phyloP scores from a whole-genome alignment of 2,113 vertebrate genomes.

The Gracilinanus agilis region DNA sequence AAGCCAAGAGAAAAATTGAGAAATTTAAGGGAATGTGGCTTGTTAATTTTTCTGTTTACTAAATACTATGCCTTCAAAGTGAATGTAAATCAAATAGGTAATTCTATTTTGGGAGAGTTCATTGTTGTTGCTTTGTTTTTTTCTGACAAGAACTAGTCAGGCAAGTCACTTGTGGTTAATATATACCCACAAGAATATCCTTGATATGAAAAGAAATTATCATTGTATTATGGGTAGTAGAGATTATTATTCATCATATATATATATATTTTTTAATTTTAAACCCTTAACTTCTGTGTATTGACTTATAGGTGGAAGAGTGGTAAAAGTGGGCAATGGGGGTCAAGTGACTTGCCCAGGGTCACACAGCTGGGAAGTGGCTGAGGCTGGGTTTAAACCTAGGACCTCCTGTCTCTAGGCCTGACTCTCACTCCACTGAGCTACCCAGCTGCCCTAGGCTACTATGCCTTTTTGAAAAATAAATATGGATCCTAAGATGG shows the following conservation, averaged over 20 bases:
- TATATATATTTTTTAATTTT: too few relatives aligned
- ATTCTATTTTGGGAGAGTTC: background rate
- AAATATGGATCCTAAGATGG: too few relatives aligned
- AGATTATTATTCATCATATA: background rate
- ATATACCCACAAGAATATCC: background rate
- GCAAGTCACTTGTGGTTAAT: background rate
- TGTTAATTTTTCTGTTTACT: background rate
- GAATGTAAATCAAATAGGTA: background rate
- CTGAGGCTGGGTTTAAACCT: too few relatives aligned
- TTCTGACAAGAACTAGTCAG: background rate
- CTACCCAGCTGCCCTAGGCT: too few relatives aligned
- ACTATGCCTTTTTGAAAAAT: too few relatives aligned
- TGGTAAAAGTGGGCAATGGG: too few relatives aligned
- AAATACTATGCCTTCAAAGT: background rate
- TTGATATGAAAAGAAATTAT: background rate
- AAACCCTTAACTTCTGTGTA: too few relatives aligned
- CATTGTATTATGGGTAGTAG: background rate
- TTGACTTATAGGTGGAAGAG: too few relatives aligned
- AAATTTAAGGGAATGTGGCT: background rate
- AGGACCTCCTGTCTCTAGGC: too few relatives aligned
- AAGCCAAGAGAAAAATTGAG: background rate
- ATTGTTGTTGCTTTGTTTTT: background rate
- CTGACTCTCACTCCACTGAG: too few relatives aligned
- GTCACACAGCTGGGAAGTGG: too few relatives aligned
- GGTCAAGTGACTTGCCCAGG: too few relatives aligned